A percentile compares a stretch with the other conserved stretches of the same genome.
Conservation (phyloP, 2,888 invertebrate genomes). For the Polylopha cassiicola region DNA sequence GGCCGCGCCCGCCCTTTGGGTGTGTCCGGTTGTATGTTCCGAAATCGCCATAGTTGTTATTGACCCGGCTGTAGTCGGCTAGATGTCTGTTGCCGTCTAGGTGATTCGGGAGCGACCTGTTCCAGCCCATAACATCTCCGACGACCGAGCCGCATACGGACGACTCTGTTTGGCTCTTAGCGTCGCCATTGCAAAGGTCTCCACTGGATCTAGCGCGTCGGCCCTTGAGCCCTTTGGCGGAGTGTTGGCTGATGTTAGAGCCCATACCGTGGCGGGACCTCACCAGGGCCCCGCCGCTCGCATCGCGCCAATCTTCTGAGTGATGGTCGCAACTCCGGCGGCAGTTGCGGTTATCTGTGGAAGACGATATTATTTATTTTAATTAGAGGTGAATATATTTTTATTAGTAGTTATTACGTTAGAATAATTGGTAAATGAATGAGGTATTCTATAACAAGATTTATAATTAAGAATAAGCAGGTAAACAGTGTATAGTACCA, state of each 20-base stretch:
- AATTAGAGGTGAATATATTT: not conserved
- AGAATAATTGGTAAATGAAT: too few species aligned
- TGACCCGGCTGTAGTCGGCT: slow-evolving; percentile 75
- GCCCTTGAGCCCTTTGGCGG: slow-evolving; percentile 83
- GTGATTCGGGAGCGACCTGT: slow-evolving; percentile 82
- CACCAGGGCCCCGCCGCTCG: slow-evolving; percentile 65
- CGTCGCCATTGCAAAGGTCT: slow-evolving; percentile 82
- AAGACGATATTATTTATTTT: not conserved
- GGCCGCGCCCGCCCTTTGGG: slow-evolving; percentile 65
- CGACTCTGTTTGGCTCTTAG: slow-evolving; percentile 67
- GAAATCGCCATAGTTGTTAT: slow-evolving; percentile 75
- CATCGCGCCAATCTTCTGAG: slow-evolving; percentile 23
- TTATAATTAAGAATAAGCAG: too few species aligned
- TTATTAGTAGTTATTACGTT: too few species aligned
- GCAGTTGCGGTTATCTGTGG: slow-evolving; percentile 14
- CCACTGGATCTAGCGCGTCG: slow-evolving; percentile 85
- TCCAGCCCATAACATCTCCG: slow-evolving; percentile 73
- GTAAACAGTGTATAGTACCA: too few species aligned
- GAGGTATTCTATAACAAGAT: too few species aligned
- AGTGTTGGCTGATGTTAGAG: slow-evolving; percentile 87
- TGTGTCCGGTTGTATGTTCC: slow-evolving; percentile 65
- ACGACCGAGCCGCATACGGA: slow-evolving; percentile 73
- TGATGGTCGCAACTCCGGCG: slow-evolving; percentile 11
- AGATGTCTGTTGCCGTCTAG: slow-evolving; percentile 79
- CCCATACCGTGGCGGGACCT: slow-evolving; percentile 81